Percentiles rank a stretch among this genome's conserved stretches.
Evolutionary conservation across 1,140 invertebrate species (phyloP).

Genomic region (Bactericera cockerelli): DNA sequence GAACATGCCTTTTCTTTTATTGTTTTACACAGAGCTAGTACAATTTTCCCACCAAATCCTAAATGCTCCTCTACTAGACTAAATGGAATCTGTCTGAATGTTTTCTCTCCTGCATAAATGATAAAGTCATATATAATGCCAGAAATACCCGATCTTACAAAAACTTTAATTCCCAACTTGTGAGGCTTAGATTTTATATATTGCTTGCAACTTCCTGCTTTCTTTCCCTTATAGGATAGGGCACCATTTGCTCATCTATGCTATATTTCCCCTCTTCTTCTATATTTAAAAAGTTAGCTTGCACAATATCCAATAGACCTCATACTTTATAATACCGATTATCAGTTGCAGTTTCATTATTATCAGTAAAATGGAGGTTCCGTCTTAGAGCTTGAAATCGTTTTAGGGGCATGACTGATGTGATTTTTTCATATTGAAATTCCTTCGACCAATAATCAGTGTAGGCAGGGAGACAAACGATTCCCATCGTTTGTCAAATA

Average conservation of each 20-base stretch:
- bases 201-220: conserved; percentile 26
- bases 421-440: too few species aligned
- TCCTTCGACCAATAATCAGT: too few species aligned
- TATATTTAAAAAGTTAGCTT: conserved; percentile 24
- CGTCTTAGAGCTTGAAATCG: conserved; percentile 23
- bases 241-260: conserved; percentile 32
- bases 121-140: conserved; percentile 30
- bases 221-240: conserved; percentile 31
- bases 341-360: conserved; percentile 18
- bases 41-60: too few species aligned
- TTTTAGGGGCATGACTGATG: conserved; percentile 24
- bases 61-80: too few species aligned
- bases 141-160: conserved; percentile 25
- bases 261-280: conserved; percentile 24
- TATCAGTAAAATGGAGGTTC: conserved; percentile 25
- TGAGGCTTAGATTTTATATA: conserved; percentile 27
- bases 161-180: conserved; percentile 30
- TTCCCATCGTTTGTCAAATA: too few species aligned
- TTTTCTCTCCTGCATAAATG: conserved; percentile 24
- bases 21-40: too few species aligned
- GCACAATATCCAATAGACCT: conserved; percentile 24
- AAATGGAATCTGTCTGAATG: too few species aligned
- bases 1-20: too few species aligned
- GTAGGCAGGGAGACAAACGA: too few species aligned
- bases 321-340: conserved; percentile 26